A percentile compares a stretch with the other conserved stretches of the same genome.
phyloP scores from a whole-genome alignment of 2,888 invertebrate species.

The Halocaridina rubra region DNA sequence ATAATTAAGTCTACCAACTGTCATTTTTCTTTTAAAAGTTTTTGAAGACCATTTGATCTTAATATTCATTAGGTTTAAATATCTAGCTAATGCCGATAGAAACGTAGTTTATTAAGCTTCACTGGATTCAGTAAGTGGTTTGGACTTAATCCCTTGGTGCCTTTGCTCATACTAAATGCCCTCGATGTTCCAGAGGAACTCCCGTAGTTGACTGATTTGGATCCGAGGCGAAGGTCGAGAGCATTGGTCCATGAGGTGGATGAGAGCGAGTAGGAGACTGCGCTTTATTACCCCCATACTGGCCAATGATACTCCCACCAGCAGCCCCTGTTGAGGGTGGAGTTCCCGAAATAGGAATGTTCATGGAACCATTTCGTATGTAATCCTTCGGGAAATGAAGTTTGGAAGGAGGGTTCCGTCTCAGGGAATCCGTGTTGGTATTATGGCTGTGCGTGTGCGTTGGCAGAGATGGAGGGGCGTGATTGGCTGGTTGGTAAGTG shows the following conservation, averaged over 20 bases:
- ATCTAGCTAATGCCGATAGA: neutral
- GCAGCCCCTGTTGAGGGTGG: conserved; percentile 9
- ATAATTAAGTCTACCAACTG: neutral
- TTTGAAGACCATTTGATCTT: neutral
- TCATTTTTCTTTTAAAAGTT: neutral
- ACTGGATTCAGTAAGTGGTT: no score
- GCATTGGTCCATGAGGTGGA: conserved; percentile 48
- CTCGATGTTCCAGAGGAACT: conserved; percentile 60
- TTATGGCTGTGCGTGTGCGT: conserved; percentile 40
- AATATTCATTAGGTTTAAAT: neutral
- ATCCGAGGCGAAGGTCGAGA: conserved; percentile 59
- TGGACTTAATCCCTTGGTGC: neutral
- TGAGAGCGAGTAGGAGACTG: conserved; percentile 52
- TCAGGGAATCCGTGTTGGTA: conserved; percentile 52
- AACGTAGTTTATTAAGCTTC: no score
- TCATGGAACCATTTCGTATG: conserved; percentile 63
- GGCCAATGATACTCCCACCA: neutral
- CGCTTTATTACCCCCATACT: conserved; percentile 12
- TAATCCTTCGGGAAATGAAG: conserved; percentile 63
- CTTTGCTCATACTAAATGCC: conserved; percentile 53
- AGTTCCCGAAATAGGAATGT: conserved; percentile 34
- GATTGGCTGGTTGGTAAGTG: conserved; percentile 50
- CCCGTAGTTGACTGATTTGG: conserved; percentile 13
- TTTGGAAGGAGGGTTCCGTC: conserved; percentile 54
- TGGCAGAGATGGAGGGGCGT: conserved; percentile 4